Conservation (phyloP, 2,888 invertebrate species). For the Gnatocerus cornutus region DNA sequence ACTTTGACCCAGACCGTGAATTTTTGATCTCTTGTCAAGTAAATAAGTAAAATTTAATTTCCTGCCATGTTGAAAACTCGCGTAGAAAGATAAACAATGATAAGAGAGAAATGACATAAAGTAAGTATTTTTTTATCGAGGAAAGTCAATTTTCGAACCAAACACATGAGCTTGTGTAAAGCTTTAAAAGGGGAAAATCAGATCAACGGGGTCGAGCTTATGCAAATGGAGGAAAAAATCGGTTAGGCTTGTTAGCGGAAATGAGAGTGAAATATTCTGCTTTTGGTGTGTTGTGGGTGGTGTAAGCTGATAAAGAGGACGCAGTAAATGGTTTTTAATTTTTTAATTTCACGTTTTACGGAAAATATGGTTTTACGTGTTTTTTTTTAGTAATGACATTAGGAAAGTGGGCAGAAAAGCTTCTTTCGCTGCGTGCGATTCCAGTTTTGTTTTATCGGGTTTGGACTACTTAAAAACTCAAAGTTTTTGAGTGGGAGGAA, state of each 20-base stretch:
- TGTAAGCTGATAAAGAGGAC: background rate
- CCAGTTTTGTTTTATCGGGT: too few species aligned
- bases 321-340: background rate
- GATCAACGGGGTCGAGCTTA: background rate
- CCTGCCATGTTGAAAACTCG: slow-evolving; percentile 18
- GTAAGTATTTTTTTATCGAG: background rate
- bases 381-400: too few species aligned
- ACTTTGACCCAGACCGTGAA: slow-evolving; percentile 20
- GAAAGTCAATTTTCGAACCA: slow-evolving; percentile 3
- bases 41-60: slow-evolving; percentile 38
- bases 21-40: slow-evolving; percentile 34
- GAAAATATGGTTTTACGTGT: too few species aligned
- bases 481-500: too few species aligned
- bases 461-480: too few species aligned
- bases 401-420: too few species aligned
- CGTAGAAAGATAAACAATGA: slow-evolving; percentile 16
- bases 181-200: background rate
- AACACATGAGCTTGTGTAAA: background rate
- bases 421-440: too few species aligned
- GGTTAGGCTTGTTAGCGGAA: background rate
- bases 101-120: slow-evolving; percentile 4
- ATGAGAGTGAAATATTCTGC: background rate
- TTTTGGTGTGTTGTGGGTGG: background rate
- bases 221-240: background rate
- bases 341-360: background rate